Percentiles rank a stretch among this genome's conserved stretches.
Evolutionary conservation across 35 echinoderm and acorn worm genomes (phyloP).

Genomic region (Lytechinus variegatus): DNA sequence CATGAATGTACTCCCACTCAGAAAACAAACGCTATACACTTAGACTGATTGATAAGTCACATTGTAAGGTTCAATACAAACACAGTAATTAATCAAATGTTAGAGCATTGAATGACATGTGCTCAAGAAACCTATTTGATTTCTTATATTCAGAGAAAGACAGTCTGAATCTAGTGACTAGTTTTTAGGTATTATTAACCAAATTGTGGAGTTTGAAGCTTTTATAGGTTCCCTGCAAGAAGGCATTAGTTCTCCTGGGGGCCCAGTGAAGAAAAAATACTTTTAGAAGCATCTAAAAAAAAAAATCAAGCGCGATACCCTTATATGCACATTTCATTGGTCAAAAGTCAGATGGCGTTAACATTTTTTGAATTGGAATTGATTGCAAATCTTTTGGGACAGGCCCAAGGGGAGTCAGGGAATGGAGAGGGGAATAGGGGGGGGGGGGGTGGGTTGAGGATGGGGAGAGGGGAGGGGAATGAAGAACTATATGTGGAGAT

Average conservation of each 20-base stretch:
- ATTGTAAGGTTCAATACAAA: neutral
- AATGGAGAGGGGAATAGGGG: neutral
- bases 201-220: neutral
- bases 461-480: neutral
- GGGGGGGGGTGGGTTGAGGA: neutral
- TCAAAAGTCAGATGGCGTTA: too few species aligned
- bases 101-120: neutral
- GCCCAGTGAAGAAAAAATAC: too few species aligned
- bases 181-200: neutral
- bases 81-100: neutral
- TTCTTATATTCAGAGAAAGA: neutral
- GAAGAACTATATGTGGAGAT: neutral
- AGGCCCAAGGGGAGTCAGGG: too few species aligned
- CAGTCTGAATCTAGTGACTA: neutral
- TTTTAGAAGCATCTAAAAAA: too few species aligned
- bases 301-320: too few species aligned
- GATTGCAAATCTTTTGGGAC: too few species aligned
- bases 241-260: too few species aligned
- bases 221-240: neutral
- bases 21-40: neutral
- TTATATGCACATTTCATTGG: too few species aligned
- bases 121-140: neutral
- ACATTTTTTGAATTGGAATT: too few species aligned
- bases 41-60: neutral
- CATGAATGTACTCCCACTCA: neutral